phyloP scores from a whole-genome alignment of 2,888 invertebrate genomes.

The Vesta saturnalis region DNA sequence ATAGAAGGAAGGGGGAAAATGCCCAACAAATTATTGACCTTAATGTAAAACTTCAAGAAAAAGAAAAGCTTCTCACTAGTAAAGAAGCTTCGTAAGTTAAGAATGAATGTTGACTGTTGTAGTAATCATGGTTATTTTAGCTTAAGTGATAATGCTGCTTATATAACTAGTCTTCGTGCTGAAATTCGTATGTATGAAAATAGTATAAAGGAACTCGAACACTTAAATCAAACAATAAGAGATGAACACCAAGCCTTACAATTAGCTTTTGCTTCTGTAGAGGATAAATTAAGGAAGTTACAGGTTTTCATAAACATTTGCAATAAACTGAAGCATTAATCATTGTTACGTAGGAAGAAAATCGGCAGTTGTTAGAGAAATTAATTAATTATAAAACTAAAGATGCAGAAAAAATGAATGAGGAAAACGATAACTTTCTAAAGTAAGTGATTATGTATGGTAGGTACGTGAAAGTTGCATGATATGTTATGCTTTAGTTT shows the following conservation, averaged over 20 bases:
- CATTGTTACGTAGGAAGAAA: conserved; percentile 79
- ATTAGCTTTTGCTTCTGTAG: conserved; percentile 87
- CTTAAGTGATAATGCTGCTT: conserved; percentile 74
- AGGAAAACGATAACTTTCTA: conserved; percentile 93
- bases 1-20: conserved; percentile 90
- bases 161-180: conserved; percentile 73
- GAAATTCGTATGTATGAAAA: conserved; percentile 79
- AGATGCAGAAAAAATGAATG: conserved; percentile 96
- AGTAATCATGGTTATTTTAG: conserved; percentile 31
- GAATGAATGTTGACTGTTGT: neutral
- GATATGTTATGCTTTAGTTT: conserved; percentile 31
- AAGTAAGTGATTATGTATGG: conserved; percentile 71
- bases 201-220: conserved; percentile 80
- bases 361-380: conserved; percentile 83
- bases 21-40: conserved; percentile 93
- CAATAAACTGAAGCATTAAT: neutral
- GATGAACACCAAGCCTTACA: conserved; percentile 97
- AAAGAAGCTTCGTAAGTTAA: conserved; percentile 76
- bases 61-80: conserved; percentile 77
- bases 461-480: conserved; percentile 30
- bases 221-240: conserved; percentile 85
- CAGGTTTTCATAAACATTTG: conserved; percentile 67
- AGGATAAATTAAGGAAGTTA: conserved; percentile 86
- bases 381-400: conserved; percentile 92
- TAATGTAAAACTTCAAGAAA: conserved; percentile 85